These are phyloP conservation scores for Pampusana beccarii DNA, from an alignment of 2,113 vertebrate species.

Conservation along the genomic window DNA sequence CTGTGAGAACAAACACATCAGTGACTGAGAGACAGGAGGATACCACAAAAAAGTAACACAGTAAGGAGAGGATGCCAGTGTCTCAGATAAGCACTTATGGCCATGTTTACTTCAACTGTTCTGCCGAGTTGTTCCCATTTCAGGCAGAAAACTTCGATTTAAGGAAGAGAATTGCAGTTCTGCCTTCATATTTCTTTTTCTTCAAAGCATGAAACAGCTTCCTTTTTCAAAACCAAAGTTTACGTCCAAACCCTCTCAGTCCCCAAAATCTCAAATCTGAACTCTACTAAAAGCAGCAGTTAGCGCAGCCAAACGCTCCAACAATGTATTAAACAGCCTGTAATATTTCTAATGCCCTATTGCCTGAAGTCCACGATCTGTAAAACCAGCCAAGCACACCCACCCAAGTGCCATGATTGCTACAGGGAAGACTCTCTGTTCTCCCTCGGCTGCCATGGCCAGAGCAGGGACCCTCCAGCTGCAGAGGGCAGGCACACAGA, in stretches of 20 bases:
- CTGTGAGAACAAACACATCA: constrained; percentile 22
- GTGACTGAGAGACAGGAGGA: background rate
- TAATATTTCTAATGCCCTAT: constrained; percentile 15
- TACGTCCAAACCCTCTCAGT: constrained; percentile 56
- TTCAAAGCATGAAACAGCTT: constrained; percentile 67
- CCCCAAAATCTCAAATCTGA: constrained; percentile 59
- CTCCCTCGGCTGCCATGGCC: background rate
- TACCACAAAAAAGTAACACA: constrained; percentile 19
- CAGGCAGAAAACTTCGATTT: constrained; percentile 72
- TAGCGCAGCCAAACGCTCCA: constrained; percentile 2
- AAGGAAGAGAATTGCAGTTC: constrained; percentile 68
- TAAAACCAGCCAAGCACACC: background rate
- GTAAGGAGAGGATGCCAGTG: constrained; percentile 24
- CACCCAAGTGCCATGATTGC: background rate
- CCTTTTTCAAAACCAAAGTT: constrained; percentile 69
- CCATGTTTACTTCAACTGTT: constrained; percentile 71
- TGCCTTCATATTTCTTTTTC: constrained; percentile 66
- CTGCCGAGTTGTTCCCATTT: constrained; percentile 72
- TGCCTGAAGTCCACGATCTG: background rate
- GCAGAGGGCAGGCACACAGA: background rate
- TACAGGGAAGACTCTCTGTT: background rate
- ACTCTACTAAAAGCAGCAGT: constrained; percentile 53
- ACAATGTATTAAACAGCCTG: constrained; percentile 16
- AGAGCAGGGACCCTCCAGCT: background rate
- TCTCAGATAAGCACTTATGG: constrained; percentile 44